Evolutionary conservation across 2,113 vertebrate genomes (phyloP).

Genomic region (Atherinomorus stipes): DNA sequence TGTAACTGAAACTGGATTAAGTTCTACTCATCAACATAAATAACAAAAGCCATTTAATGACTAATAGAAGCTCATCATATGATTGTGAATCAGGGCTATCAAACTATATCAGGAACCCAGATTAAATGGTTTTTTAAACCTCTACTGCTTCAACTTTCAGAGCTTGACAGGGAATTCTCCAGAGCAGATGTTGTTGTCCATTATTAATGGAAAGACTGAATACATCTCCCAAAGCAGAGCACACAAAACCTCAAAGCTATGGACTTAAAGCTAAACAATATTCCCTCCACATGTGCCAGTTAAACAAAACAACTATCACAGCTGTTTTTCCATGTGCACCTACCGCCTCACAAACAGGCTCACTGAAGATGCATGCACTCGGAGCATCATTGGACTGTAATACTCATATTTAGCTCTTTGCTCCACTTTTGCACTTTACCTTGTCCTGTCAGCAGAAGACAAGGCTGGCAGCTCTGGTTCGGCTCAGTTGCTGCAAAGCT

Average conservation of each 20-base stretch:
- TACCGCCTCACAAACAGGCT: not conserved
- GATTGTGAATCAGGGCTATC: slow-evolving; percentile 10
- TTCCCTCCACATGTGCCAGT: slow-evolving; percentile 11
- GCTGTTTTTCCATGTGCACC: not conserved
- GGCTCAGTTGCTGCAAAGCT: slow-evolving; percentile 12
- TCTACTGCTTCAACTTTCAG: slow-evolving; percentile 21
- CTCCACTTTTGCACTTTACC: slow-evolving; percentile 46
- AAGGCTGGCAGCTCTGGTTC: slow-evolving; percentile 32
- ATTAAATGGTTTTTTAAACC: slow-evolving; percentile 26
- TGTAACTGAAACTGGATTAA: too few relatives aligned
- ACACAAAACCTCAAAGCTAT: slow-evolving; percentile 36
- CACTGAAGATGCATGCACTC: not conserved
- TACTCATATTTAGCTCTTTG: slow-evolving; percentile 49
- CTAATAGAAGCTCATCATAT: slow-evolving; percentile 4
- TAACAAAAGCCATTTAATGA: not conserved
- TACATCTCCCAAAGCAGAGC: slow-evolving; percentile 17
- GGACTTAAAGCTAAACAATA: slow-evolving; percentile 8
- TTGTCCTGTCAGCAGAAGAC: slow-evolving; percentile 48
- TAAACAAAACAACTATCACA: slow-evolving; percentile 23
- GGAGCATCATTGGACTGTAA: slow-evolving; percentile 13
- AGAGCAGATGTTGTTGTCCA: slow-evolving; percentile 67
- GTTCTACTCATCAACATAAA: too few relatives aligned
- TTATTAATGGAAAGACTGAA: slow-evolving; percentile 59
- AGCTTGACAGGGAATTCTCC: slow-evolving; percentile 43
- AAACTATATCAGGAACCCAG: not conserved